Conservation (phyloP, 2,113 vertebrate genomes). For the Megaceryle maxima region DNA sequence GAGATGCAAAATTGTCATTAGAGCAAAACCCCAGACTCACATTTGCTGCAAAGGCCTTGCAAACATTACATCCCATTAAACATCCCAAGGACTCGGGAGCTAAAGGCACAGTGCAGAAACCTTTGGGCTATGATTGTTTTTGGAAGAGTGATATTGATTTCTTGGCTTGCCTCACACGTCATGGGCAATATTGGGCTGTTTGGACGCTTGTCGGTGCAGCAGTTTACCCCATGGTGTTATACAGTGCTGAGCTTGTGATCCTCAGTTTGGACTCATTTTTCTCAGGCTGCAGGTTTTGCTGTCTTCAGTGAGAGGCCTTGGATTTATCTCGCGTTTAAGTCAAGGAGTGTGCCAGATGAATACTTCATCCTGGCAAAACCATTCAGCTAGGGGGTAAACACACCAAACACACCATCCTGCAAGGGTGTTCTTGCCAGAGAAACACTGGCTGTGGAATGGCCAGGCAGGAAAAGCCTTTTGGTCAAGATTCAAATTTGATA, state of each 20-base stretch:
- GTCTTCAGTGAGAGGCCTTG: neutral
- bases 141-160: neutral
- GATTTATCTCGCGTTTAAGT: neutral
- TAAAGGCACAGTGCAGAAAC: neutral
- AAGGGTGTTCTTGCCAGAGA: neutral
- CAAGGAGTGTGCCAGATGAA: neutral
- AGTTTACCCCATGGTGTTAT: neutral
- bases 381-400: neutral
- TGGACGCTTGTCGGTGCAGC: neutral
- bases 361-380: neutral
- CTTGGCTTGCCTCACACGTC: neutral
- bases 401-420: neutral
- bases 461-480: neutral
- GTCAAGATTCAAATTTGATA: neutral
- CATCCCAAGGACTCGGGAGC: neutral
- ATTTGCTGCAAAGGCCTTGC: neutral
- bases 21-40: neutral
- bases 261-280: neutral
- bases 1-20: neutral
- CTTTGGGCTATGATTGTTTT: neutral
- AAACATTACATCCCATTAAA: neutral
- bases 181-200: neutral
- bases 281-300: neutral
- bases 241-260: neutral
- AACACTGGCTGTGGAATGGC: rapidly evolving